Evolutionary conservation across 2,113 vertebrate genomes (phyloP), one percentile per base, ranked within the genome.

Genomic region (Nansenia antarctica): DNA sequence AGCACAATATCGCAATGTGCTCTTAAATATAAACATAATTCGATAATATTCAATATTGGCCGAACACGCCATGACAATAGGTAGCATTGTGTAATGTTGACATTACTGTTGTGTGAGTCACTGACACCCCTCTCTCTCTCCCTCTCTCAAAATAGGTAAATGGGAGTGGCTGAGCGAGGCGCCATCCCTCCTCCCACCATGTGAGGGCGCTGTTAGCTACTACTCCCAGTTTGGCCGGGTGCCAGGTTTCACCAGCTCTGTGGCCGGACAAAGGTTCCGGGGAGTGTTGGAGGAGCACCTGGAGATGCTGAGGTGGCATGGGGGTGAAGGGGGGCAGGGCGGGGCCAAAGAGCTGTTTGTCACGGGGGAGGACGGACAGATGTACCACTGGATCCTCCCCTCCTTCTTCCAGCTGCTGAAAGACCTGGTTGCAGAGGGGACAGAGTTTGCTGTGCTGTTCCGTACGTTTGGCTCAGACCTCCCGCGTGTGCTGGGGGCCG

Each of bases 371-470:
- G 74, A 87, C 0, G 86, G 89, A 7, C 82, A 73, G 1, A 67
- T 82, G 39, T 97, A 95, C 86, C 93, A 97, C 87, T 91, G 94
- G 76, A 90, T 97, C 67, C 87, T 97, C 1, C 96, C 96, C 2
- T 88, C 95, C 76, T 97, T 97, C 88, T 95, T 97, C 84, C 92
- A 85, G 83, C 89, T 97, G 32, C 85, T 97, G 69, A 86, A 83
- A 59, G 62, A 89, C 26, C 87, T 97, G 78, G 80, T 68, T 9
- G 80, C 81, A 27, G 87, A 93, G 2, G 85, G 89, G 0, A 71
- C 88, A 3, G 82, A 87, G 0, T 96, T 96, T 22, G 81, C 93
- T 0, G 2, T 97, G 0, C 0, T 95, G 34, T 95, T 97, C 58
- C 91, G 96, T 4, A 95, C 93, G 0, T 97, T 97, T 20, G 96